Conservation (phyloP, 2,888 invertebrate species). For the Scotopteryx bipunctaria region DNA sequence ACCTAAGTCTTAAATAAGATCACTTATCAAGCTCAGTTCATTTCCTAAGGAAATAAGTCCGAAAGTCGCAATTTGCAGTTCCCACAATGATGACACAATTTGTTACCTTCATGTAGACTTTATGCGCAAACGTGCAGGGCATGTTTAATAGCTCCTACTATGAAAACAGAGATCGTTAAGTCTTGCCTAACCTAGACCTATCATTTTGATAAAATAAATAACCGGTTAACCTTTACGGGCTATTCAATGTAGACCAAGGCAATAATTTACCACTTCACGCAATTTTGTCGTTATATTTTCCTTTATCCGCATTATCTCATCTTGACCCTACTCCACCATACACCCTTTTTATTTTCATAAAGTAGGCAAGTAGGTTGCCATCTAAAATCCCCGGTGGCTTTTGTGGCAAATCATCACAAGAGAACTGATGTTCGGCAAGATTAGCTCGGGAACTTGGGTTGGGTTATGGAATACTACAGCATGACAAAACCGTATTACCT, state of each 20-base stretch:
- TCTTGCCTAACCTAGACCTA: conserved; percentile 21
- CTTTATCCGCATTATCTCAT: background rate
- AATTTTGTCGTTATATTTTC: conserved; percentile 15
- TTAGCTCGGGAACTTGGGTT: background rate
- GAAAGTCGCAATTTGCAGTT: background rate
- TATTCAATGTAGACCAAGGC: conserved; percentile 10
- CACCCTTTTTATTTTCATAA: background rate
- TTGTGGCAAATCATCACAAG: background rate
- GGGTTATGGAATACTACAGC: too few relatives aligned
- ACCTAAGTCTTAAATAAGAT: too few relatives aligned
- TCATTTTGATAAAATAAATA: conserved; percentile 22
- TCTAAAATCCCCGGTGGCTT: too few relatives aligned
- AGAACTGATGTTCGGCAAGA: background rate
- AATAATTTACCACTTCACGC: conserved; percentile 2
- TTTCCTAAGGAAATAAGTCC: background rate
- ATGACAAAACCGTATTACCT: too few relatives aligned
- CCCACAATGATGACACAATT: conserved; percentile 15
- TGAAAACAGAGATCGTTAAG: conserved; percentile 5
- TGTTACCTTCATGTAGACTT: conserved; percentile 8
- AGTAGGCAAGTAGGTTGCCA: too few relatives aligned
- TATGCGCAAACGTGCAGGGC: conserved; percentile 11
- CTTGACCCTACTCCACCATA: background rate
- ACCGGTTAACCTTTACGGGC: conserved; percentile 15
- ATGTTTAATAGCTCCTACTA: conserved; percentile 1
- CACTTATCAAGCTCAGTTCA: too few relatives aligned